Percentiles rank a stretch among this genome's conserved stretches.
phyloP scores from a whole-genome alignment of 2,888 invertebrate species.

The Agriopis marginaria region DNA sequence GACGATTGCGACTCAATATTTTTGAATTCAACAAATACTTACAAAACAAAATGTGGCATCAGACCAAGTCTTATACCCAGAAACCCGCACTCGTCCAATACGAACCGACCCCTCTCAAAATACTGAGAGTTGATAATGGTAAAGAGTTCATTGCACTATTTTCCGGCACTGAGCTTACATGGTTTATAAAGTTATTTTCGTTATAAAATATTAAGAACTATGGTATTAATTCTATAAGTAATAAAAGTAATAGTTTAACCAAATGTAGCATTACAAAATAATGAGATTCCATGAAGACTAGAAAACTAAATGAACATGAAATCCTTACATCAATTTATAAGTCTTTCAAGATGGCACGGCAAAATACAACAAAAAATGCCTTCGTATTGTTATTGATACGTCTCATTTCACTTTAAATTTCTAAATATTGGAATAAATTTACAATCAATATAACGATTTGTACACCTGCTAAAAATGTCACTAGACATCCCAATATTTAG shows the following conservation, averaged over 20 bases:
- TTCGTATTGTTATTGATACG: slow-evolving; percentile 70
- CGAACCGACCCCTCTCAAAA: slow-evolving; percentile 52
- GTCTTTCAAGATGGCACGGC: slow-evolving; percentile 84
- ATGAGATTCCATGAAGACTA: slow-evolving; percentile 85
- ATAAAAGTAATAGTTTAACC: slow-evolving; percentile 66
- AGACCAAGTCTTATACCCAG: slow-evolving; percentile 33
- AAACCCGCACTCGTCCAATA: slow-evolving; percentile 51
- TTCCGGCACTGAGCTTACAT: slow-evolving; percentile 67
- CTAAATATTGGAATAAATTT: slow-evolving; percentile 84
- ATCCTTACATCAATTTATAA: slow-evolving; percentile 82
- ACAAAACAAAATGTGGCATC: slow-evolving; percentile 41
- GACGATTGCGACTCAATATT: slow-evolving; percentile 51
- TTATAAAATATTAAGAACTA: slow-evolving; percentile 69
- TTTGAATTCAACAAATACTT: slow-evolving; percentile 46
- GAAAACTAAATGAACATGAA: slow-evolving; percentile 85
- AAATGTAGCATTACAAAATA: slow-evolving; percentile 77
- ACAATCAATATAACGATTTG: slow-evolving; percentile 81
- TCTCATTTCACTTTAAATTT: slow-evolving; percentile 71
- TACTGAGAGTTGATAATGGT: slow-evolving; percentile 56
- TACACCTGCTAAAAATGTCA: slow-evolving; percentile 79
- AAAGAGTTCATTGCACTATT: slow-evolving; percentile 57
- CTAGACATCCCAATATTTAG: slow-evolving; percentile 81
- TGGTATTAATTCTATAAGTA: slow-evolving; percentile 65
- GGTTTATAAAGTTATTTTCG: slow-evolving; percentile 57
- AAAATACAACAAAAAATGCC: slow-evolving; percentile 83